These are phyloP conservation scores for Chrysocyon brachyurus DNA, from an alignment of 2,797 vertebrate genomes.

Conservation along the genomic window DNA sequence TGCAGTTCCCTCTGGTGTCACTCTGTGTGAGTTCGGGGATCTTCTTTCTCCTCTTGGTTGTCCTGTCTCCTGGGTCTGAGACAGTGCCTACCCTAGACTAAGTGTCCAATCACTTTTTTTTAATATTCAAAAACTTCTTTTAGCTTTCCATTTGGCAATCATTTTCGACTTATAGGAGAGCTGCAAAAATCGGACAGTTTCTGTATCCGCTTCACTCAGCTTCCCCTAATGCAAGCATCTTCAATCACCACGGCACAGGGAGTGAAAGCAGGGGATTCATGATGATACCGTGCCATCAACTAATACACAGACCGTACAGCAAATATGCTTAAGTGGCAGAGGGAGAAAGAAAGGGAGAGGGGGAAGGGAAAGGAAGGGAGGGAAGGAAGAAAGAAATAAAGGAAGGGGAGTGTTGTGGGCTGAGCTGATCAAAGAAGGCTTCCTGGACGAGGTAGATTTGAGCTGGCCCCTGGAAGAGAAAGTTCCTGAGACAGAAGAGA, in stretches of 20 bases:
- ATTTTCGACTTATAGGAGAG: not conserved
- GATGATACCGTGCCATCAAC: not conserved
- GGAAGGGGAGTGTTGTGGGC: not conserved
- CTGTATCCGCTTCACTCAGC: too few species aligned
- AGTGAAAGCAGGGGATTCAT: not conserved
- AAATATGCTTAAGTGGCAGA: not conserved
- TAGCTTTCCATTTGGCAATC: not conserved
- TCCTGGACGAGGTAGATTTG: not conserved
- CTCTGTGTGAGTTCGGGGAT: not conserved
- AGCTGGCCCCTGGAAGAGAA: not conserved
- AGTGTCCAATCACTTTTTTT: not conserved
- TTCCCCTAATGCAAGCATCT: not conserved
- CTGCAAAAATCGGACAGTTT: not conserved
- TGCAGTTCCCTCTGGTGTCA: not conserved
- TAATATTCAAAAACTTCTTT: not conserved
- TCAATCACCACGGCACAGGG: not conserved
- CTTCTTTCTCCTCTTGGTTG: not conserved
- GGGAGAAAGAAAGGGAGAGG: not conserved
- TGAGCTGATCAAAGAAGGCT: not conserved
- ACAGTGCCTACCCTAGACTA: not conserved
- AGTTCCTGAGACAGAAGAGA: not conserved
- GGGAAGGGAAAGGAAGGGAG: not conserved
- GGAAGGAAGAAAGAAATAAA: not conserved
- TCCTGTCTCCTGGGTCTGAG: not conserved
- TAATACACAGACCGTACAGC: not conserved